Evolutionary conservation across 2,113 vertebrate genomes (phyloP).

Genomic region (Sinocyclocheilus anophthalmus): DNA sequence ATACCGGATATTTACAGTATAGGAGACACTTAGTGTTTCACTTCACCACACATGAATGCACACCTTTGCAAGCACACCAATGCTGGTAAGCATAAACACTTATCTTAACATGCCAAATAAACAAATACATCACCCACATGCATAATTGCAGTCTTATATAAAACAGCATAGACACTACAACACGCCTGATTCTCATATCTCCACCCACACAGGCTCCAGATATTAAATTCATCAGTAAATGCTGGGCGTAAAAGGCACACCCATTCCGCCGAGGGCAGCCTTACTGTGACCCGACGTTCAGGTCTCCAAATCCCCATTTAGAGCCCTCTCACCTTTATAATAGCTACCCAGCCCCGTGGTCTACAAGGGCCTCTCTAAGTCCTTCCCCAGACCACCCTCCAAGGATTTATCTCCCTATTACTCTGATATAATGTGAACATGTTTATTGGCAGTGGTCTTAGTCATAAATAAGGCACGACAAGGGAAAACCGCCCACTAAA

Average conservation of each 20-base stretch:
- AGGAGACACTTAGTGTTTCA: slow-evolving; percentile 6
- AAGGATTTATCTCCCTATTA: slow-evolving; percentile 77
- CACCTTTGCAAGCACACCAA: not conserved
- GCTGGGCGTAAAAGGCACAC: not conserved
- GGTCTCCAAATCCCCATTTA: slow-evolving; percentile 8
- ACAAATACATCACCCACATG: slow-evolving; percentile 40
- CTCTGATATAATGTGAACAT: slow-evolving; percentile 73
- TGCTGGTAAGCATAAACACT: slow-evolving; percentile 19
- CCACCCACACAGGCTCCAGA: slow-evolving; percentile 2
- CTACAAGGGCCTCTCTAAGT: slow-evolving; percentile 30
- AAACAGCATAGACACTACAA: not conserved
- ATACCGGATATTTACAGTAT: not conserved
- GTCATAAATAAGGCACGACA: slow-evolving; percentile 71
- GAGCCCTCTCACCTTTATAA: not conserved
- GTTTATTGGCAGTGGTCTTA: slow-evolving; percentile 72
- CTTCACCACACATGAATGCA: not conserved
- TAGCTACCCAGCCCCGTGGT: not conserved
- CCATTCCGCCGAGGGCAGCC: slow-evolving; percentile 8
- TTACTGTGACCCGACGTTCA: not conserved
- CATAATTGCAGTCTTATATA: slow-evolving; percentile 41
- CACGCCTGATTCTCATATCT: slow-evolving; percentile 4
- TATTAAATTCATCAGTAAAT: slow-evolving; percentile 20
- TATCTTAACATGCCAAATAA: slow-evolving; percentile 43
- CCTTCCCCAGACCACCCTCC: slow-evolving; percentile 35
- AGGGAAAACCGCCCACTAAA: slow-evolving; percentile 49